Conservation (phyloP, 2,797 vertebrate species). For the Otus scops region DNA sequence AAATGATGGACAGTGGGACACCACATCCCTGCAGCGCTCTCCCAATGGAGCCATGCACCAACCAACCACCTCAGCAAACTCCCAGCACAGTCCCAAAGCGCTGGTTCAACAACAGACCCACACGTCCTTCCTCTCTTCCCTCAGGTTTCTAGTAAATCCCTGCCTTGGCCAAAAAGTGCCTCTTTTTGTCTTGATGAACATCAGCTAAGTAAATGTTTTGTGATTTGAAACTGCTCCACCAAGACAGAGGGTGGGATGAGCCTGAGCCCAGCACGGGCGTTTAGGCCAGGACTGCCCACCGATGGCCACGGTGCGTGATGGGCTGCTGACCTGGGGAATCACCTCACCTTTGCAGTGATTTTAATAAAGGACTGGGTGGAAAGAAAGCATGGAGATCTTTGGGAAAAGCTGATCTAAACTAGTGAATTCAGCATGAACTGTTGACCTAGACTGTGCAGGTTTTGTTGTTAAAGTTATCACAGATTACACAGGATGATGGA, state of each 20-base stretch:
- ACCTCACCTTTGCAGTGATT: neutral
- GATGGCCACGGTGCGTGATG: neutral
- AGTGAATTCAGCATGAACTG: neutral
- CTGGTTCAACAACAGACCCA: neutral
- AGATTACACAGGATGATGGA: neutral
- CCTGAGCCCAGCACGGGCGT: neutral
- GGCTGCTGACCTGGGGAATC: neutral
- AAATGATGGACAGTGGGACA: neutral
- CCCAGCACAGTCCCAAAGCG: neutral
- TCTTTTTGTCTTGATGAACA: neutral
- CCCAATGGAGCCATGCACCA: fast-evolving
- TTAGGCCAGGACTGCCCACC: neutral
- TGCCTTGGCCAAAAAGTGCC: neutral
- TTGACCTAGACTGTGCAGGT: neutral
- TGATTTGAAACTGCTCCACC: neutral
- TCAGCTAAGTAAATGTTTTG: neutral
- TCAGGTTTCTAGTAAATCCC: neutral
- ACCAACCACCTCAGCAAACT: neutral
- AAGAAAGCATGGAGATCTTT: neutral
- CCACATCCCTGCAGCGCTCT: neutral
- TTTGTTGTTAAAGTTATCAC: neutral
- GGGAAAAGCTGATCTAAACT: neutral
- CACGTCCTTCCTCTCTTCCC: neutral
- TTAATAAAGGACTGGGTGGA: neutral
- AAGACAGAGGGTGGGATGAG: neutral